Evolutionary conservation across 2,888 invertebrate species (phyloP).

Genomic region (Meghimatium bilineatum): DNA sequence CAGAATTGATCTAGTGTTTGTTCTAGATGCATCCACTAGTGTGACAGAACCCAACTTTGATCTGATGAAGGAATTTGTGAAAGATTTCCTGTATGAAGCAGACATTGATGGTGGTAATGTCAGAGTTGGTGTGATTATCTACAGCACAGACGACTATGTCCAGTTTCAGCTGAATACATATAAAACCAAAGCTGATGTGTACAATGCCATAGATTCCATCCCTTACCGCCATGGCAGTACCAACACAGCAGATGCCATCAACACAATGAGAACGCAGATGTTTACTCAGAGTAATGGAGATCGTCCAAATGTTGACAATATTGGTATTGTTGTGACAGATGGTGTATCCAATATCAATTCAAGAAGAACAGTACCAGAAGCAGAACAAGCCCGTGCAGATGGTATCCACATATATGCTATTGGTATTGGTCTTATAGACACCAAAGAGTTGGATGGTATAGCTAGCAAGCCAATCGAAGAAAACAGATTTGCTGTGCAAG

Average conservation of each 20-base stretch:
- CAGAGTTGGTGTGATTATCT: no score
- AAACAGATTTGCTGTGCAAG: constrained; percentile 63
- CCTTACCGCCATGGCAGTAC: constrained; percentile 67
- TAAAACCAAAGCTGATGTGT: no score
- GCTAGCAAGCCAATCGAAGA: constrained; percentile 62
- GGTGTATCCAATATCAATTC: constrained; percentile 73
- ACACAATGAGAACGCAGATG: constrained; percentile 64
- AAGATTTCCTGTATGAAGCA: no score
- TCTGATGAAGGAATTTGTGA: no score
- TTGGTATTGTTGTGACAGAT: constrained; percentile 72
- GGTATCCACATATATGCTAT: constrained; percentile 66
- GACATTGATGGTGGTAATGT: no score
- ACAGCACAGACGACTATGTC: no score
- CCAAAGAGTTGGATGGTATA: constrained; percentile 67
- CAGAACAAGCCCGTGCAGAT: constrained; percentile 57
- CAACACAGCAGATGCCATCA: constrained; percentile 70
- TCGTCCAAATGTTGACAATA: constrained; percentile 61
- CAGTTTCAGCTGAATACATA: no score
- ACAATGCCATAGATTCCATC: constrained; percentile 60
- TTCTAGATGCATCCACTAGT: no score
- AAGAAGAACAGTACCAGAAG: constrained; percentile 63
- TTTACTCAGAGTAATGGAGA: constrained; percentile 66
- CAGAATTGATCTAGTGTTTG: no score
- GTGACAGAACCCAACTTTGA: no score
- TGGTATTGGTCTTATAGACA: constrained; percentile 64